Base-by-base conservation (phyloP, 2,797 vertebrate genomes). In the Sardinella longiceps region DNA sequence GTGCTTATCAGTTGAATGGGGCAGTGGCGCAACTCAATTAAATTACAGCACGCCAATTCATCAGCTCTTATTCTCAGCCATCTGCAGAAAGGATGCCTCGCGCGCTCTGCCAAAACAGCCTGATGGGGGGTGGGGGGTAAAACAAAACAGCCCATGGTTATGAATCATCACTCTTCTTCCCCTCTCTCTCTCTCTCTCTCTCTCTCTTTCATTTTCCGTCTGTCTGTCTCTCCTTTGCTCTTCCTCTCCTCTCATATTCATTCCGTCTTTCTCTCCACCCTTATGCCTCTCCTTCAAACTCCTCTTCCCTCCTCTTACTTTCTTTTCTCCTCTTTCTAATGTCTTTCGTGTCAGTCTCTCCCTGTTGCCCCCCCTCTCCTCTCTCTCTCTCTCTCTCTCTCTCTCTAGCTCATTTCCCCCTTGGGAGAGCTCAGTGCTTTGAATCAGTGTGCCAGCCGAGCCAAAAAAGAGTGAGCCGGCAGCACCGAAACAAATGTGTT, bases 1-100 rank as follows among this genome's bases (percentile, higher is more conserved):
- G 30, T 74, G 66, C 66, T 74, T 74, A 74, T 74, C 66, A 74
- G 25, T 25, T 14, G 60, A 63, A 74, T 37, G 66, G 30, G 30
- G 18, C 66, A 74, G 66, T 37, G 66, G 66, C 66, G 3, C 66
- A 74, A 74, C 15, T 74, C 30, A 28, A 74, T 74, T 37, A 37
- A 74, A 20, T 74, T 37, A 74, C 25, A 37, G 66, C 66, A 18
- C 14, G 15, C 15, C 66, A 74, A 74, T 37, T 63, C 25, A 63
- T 63, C 60, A 63, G 25, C 25, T 25, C 60, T 30, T 30, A 63
- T 63, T 63, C 60, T 25, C 25, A 11, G 30, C 60, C 60, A 63
- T 63, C 60, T 63, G 60, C 60, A 63, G 25, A 30, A 30, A 56
- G 25, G 25, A 63, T 30, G 60, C 60, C 10, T 14, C 9, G 12